phyloP scores from a whole-genome alignment of 2,113 vertebrate species.

The Pleuronectes platessa region DNA sequence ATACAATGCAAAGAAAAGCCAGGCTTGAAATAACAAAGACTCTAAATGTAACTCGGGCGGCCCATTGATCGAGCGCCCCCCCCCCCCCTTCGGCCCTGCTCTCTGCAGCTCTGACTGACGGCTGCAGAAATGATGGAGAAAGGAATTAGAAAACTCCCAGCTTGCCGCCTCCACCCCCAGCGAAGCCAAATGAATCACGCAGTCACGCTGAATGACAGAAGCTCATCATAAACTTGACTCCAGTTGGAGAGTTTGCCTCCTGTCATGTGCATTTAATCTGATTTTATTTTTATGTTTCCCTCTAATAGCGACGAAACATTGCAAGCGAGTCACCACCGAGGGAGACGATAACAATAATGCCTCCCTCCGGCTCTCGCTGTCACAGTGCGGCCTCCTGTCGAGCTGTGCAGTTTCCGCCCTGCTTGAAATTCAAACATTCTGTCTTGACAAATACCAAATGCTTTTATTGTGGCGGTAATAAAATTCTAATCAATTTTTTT shows the following conservation, averaged over 20 bases:
- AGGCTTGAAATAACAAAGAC: slow-evolving; percentile 41
- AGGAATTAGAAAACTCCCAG: slow-evolving; percentile 63
- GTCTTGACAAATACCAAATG: slow-evolving; percentile 39
- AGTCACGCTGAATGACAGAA: slow-evolving; percentile 57
- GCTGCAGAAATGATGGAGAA: slow-evolving; percentile 62
- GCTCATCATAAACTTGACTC: slow-evolving; percentile 55
- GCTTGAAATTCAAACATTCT: slow-evolving; percentile 65
- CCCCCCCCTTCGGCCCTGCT: slow-evolving; percentile 19
- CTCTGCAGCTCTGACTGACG: slow-evolving; percentile 62
- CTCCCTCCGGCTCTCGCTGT: slow-evolving; percentile 57
- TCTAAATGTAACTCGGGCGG: slow-evolving; percentile 54
- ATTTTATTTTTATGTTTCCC: slow-evolving; percentile 63
- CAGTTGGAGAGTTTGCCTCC: slow-evolving; percentile 48
- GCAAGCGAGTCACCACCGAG: slow-evolving; percentile 49
- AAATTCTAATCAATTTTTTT: slow-evolving; percentile 58
- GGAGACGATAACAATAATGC: slow-evolving; percentile 60
- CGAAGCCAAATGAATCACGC: slow-evolving; percentile 62
- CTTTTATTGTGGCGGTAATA: slow-evolving; percentile 63
- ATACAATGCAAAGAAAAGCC: slow-evolving; percentile 5
- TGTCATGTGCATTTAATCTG: slow-evolving; percentile 71
- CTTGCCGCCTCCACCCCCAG: slow-evolving; percentile 30
- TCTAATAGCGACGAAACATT: slow-evolving; percentile 42
- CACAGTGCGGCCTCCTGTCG: slow-evolving; percentile 44
- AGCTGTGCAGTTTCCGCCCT: slow-evolving; percentile 25
- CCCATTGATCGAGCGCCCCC: slow-evolving; percentile 50